These are phyloP conservation scores for Tolypeutes matacus DNA, from an alignment of 2,797 vertebrate genomes.

Conservation along the genomic window DNA sequence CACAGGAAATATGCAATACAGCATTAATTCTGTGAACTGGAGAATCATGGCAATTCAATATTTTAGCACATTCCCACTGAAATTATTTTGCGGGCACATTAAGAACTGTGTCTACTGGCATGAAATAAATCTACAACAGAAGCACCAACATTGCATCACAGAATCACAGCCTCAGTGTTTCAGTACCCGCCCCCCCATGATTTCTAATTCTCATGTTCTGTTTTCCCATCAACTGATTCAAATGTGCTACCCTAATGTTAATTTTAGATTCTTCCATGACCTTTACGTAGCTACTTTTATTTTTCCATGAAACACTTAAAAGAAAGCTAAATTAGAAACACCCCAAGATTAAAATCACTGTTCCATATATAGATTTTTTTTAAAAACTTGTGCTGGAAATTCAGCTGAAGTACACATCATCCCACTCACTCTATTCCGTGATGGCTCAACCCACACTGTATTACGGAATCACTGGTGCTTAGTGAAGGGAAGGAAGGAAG, in stretches of 20 bases:
- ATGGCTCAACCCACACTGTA: not conserved
- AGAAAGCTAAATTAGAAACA: slow-evolving; percentile 68
- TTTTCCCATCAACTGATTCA: slow-evolving; percentile 75
- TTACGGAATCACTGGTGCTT: slow-evolving; percentile 49
- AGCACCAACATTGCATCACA: slow-evolving; percentile 59
- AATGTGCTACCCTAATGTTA: not conserved
- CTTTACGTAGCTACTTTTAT: slow-evolving; percentile 70
- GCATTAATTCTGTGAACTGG: slow-evolving; percentile 71
- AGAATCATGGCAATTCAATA: slow-evolving; percentile 65
- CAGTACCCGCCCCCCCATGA: slow-evolving; percentile 30
- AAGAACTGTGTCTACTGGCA: slow-evolving; percentile 42
- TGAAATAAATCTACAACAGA: slow-evolving; percentile 64
- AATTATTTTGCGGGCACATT: slow-evolving; percentile 49
- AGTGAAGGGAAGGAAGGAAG: slow-evolving; percentile 30
- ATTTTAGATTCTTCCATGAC: slow-evolving; percentile 77
- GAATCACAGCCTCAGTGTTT: slow-evolving; percentile 67
- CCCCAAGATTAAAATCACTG: slow-evolving; percentile 64
- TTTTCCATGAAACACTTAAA: slow-evolving; percentile 72
- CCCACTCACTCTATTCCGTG: not conserved
- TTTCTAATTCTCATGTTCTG: slow-evolving; percentile 74
- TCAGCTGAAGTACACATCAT: slow-evolving; percentile 46
- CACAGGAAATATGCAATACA: slow-evolving; percentile 80
- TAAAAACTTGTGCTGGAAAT: slow-evolving; percentile 59
- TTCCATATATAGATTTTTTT: slow-evolving; percentile 56
- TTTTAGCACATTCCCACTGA: slow-evolving; percentile 79